Conservation (phyloP, 2,113 vertebrate genomes). For the Dascyllus trimaculatus region DNA sequence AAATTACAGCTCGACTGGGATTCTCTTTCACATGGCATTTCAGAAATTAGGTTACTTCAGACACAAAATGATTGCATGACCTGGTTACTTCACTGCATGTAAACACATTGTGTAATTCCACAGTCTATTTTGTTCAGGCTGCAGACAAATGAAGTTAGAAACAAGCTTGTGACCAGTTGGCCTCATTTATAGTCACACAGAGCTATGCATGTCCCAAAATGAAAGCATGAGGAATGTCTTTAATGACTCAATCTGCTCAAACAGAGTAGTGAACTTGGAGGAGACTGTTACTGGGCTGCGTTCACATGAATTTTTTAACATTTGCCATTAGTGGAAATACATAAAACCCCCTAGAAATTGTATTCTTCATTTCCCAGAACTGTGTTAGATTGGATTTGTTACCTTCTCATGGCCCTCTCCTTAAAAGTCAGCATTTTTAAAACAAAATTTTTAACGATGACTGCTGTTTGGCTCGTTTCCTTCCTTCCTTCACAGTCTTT, state of each 20-base stretch:
- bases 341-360: too few relatives aligned
- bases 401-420: too few relatives aligned
- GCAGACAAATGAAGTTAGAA: constrained; percentile 27
- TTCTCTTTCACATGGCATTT: neutral
- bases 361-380: neutral
- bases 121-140: neutral
- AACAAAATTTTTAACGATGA: neutral
- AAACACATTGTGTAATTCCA: neutral
- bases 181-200: neutral
- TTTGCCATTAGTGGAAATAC: too few relatives aligned
- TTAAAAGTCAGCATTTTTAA: neutral
- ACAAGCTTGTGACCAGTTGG: constrained; percentile 10
- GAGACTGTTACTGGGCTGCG: neutral
- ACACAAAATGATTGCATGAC: neutral
- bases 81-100: constrained; percentile 7
- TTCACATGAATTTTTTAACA: too few relatives aligned
- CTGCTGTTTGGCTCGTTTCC: neutral
- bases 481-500: neutral
- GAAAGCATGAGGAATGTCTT: neutral
- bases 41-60: neutral
- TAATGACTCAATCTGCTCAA: neutral
- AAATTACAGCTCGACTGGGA: neutral
- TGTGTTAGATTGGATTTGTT: neutral
- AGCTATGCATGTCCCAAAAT: neutral
- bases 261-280: neutral